phyloP scores from a whole-genome alignment of 2,888 invertebrate species.

The Ophion ellenae region DNA sequence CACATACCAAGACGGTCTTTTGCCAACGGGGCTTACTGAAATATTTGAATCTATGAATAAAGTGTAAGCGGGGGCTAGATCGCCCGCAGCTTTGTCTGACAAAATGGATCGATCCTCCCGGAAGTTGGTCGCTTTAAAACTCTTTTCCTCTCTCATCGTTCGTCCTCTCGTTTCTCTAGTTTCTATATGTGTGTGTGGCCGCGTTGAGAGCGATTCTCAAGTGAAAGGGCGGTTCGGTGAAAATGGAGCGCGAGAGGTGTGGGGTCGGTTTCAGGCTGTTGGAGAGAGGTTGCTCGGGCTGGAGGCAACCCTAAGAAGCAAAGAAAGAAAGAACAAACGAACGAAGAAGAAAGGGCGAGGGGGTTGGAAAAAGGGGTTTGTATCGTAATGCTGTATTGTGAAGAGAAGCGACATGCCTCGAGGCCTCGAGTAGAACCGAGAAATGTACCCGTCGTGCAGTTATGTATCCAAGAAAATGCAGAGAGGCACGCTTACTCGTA shows the following conservation, averaged over 20 bases:
- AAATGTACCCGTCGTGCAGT: constrained; percentile 73
- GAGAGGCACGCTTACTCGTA: constrained; percentile 58
- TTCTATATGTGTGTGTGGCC: constrained; percentile 10
- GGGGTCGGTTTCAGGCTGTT: constrained; percentile 46
- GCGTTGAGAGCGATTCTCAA: constrained; percentile 59
- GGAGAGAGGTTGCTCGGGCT: constrained; percentile 18
- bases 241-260: constrained; percentile 23
- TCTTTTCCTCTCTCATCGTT: constrained; percentile 44
- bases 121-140: constrained; percentile 46
- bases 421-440: constrained; percentile 66
- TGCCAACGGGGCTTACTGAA: not conserved
- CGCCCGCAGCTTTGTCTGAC: constrained; percentile 35
- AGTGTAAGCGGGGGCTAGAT: constrained; percentile 10
- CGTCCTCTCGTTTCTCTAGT: constrained; percentile 37
- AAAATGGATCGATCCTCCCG: constrained; percentile 55
- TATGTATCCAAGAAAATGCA: constrained; percentile 70
- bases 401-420: constrained; percentile 71
- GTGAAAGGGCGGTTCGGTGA: constrained; percentile 41
- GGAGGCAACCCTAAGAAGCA: constrained; percentile 44
- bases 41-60: constrained; percentile 26
- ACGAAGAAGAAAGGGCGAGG: constrained; percentile 51
- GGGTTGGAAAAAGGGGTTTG: constrained; percentile 62
- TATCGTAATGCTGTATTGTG: constrained; percentile 78
- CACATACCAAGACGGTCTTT: not conserved
- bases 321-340: constrained; percentile 48